Evolutionary conservation across 1,140 invertebrate genomes (phyloP), one percentile per base, ranked within the genome.

Genomic region (Uloborus diversus): DNA sequence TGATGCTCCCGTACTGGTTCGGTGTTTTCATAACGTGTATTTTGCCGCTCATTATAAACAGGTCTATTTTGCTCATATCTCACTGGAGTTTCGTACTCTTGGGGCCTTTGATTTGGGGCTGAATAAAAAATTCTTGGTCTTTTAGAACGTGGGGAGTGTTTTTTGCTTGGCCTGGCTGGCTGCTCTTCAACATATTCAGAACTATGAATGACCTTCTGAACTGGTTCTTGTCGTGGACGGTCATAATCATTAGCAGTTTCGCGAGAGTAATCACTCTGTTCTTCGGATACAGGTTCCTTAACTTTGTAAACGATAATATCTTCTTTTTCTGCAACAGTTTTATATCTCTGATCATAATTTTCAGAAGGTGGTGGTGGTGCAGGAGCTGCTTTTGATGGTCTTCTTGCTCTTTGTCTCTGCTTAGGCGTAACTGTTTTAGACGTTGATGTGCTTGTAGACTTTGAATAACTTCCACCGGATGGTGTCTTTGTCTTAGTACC

Each of bases 381-480:
- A 17, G n/a, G 61, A 27, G 61, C 17, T 25, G 17, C 33, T 37
- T 64, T 64, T 13, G 61, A 37, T 37, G 4, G 14, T 37, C 32
- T 37, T 5, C 33, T 42, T 33, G 57, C 64, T 2, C 27, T 25
- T n/a, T 27, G 20, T 3, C 20, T 37, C 13, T 35, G 42, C 0
- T 53, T 56, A 4, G 53, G 53, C 2, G 30, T 28, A 7, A 42
- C n/a, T 1, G 73, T 65, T 13, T 35, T 35, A 3, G 73, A 78
- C 1, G 61, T 17, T 14, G 61, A 57, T 3, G 59, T 33, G 27
- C 73, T 78, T n/a, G 65, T 78, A 11, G 73, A 78, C 1, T 37
- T 56, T 1, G 61, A 56, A n/a, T 78, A 65, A 14, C 32, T 47
- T 4, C 42, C 28, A 5, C n/a, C 23, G 1, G 73, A 65, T 33